phyloP scores from a whole-genome alignment of 1,140 invertebrate genomes.

The Mizuhopecten yessoensis region DNA sequence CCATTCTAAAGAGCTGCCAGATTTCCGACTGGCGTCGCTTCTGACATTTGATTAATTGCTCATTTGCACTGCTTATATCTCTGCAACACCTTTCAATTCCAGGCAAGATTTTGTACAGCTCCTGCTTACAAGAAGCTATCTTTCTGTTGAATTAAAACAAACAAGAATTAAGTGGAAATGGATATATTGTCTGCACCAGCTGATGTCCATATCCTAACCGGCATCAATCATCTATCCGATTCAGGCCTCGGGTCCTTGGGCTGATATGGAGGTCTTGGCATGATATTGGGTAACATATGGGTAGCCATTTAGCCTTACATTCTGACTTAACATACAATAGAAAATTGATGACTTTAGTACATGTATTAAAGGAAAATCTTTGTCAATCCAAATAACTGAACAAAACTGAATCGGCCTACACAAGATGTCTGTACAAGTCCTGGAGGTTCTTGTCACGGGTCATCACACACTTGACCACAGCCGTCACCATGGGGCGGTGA shows the following conservation, averaged over 20 bases:
- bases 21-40: slow-evolving; percentile 26
- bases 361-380: too few species aligned
- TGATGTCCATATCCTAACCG: too few species aligned
- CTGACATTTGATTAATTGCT: neutral
- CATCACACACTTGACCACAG: slow-evolving; percentile 20
- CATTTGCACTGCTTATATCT: neutral
- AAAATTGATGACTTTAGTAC: too few species aligned
- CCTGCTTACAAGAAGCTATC: neutral
- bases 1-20: neutral
- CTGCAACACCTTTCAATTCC: neutral
- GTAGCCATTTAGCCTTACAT: too few species aligned
- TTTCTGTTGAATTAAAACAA: neutral
- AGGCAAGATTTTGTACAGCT: neutral
- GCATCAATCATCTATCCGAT: too few species aligned
- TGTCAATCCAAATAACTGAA: too few species aligned
- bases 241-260: too few species aligned
- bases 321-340: too few species aligned
- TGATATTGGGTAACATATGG: too few species aligned
- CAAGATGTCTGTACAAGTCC: neutral
- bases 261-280: too few species aligned
- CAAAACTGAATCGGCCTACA: neutral
- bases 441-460: neutral
- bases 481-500: neutral
- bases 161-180: neutral
- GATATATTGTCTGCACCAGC: too few species aligned